Percentiles rank a stretch among this genome's conserved stretches.
Evolutionary conservation across 2,113 vertebrate genomes (phyloP).

Genomic region (Corapipo altera): DNA sequence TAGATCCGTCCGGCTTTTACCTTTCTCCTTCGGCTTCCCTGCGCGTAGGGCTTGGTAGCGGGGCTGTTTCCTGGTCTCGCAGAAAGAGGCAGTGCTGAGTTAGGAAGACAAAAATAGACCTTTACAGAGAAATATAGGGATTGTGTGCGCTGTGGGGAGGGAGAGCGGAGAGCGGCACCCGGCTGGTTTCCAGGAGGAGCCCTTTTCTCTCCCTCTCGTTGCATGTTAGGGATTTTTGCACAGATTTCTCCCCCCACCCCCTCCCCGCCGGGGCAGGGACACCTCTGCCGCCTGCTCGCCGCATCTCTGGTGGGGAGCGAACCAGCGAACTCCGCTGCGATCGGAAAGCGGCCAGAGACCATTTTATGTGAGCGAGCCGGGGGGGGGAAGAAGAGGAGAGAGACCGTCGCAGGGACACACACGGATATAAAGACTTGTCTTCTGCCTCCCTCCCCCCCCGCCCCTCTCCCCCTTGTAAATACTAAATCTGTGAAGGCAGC

Average conservation of each 20-base stretch:
- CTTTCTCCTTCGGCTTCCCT: constrained; percentile 14
- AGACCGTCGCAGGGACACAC: constrained; percentile 33
- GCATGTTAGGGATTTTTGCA: constrained; percentile 64
- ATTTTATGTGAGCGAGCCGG: constrained; percentile 72
- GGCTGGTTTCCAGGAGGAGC: constrained; percentile 81
- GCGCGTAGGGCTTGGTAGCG: neutral
- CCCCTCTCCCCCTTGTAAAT: neutral
- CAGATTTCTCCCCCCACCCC: constrained; percentile 57
- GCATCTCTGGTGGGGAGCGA: constrained; percentile 48
- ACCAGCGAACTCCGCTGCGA: neutral
- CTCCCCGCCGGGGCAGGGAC: constrained; percentile 23
- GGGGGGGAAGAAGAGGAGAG: constrained; percentile 39
- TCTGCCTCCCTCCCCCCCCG: neutral
- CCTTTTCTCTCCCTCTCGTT: constrained; percentile 53
- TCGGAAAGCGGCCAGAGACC: constrained; percentile 57
- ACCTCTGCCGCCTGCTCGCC: constrained; percentile 37
- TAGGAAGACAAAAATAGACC: constrained; percentile 84
- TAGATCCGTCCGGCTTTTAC: constrained; percentile 32
- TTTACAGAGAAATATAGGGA: constrained; percentile 82
- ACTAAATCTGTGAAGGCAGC: constrained; percentile 23
- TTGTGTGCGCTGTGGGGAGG: constrained; percentile 71
- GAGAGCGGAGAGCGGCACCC: constrained; percentile 73
- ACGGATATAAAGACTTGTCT: constrained; percentile 47
- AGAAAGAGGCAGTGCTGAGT: constrained; percentile 91
- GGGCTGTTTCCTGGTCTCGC: constrained; percentile 83